Evolutionary conservation across 2,797 vertebrate species (phyloP), one percentile per base, ranked within the genome.

Genomic region (Semotilus atromaculatus): DNA sequence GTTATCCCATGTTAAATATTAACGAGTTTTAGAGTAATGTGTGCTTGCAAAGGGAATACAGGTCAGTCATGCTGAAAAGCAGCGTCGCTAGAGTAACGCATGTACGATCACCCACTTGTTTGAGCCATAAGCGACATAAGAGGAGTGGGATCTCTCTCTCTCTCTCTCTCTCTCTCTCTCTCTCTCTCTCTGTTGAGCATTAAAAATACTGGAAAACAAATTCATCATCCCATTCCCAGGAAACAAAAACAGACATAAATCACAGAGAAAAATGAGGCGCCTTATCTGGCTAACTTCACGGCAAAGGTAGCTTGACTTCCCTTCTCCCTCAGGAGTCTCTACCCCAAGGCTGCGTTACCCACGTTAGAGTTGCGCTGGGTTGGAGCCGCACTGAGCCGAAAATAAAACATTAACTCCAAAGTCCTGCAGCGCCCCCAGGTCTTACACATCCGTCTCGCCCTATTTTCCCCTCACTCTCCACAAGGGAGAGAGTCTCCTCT

Each of bases 181-280:
- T 45, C 43, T 36, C 26, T 6, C 83, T 53, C 31, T 67, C 79
- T 43, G 70, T 77, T 86, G 75, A 87, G 85, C 89, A 92, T 91
- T 88, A 91, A 92, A 91, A 91, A 90, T 36, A 76, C 85, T 77
- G 86, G 84, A 91, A 94, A 92, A 92, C 92, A 93, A 92, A 94
- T 94, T 93, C 87, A 94, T 94, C 92, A 93, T 92, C 81, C 89
- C 83, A 85, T 91, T 92, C 90, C 88, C 90, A 84, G 87, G 88
- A 94, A 94, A 94, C 89, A 93, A 93, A 94, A 94, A 92, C 91
- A 92, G 91, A 90, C 91, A 94, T 94, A 93, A 95, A 94, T 95
- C 93, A 94, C 88, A 88, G 86, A 93, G 92, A 94, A 94, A 92
- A 94, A 95, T 91, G 93, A 94, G 91, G 85, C 86, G 40, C 88